A percentile compares a stretch with the other conserved stretches of the same genome.
Evolutionary conservation across 2,888 invertebrate species (phyloP).

Genomic region (Epirrhoe tristata): DNA sequence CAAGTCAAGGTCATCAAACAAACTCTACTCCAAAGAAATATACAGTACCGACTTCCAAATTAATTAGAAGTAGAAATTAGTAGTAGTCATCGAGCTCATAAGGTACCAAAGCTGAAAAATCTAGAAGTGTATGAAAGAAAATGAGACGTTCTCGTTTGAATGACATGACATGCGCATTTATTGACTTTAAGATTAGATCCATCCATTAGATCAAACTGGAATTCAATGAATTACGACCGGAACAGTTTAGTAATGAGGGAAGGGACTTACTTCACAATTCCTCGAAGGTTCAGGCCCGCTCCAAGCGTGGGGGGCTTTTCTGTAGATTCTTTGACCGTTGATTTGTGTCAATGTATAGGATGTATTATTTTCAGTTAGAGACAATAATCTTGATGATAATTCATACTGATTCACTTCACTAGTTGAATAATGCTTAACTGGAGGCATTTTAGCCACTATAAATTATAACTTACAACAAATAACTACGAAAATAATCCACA

Average conservation of each 20-base stretch:
- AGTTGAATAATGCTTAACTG: conserved; percentile 79
- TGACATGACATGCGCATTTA: no score
- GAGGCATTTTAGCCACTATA: conserved; percentile 76
- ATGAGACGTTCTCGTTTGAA: background rate
- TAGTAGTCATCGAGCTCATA: no score
- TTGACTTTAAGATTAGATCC: no score
- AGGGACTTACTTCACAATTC: conserved; percentile 85
- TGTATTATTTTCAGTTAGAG: conserved; percentile 80
- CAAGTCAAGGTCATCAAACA: no score
- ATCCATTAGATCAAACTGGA: no score
- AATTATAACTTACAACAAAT: conserved; percentile 76
- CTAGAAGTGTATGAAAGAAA: background rate
- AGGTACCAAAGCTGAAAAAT: no score
- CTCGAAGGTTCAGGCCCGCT: conserved; percentile 83
- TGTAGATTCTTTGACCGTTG: conserved; percentile 89
- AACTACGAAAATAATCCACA: conserved; percentile 65
- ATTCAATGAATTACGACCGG: no score
- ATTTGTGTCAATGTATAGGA: conserved; percentile 85
- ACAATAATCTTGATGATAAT: conserved; percentile 81
- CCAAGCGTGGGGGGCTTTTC: conserved; percentile 85
- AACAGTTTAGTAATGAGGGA: background rate
- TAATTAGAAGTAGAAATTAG: no score
- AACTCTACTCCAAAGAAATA: no score
- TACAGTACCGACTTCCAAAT: no score
- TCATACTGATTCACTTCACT: conserved; percentile 84